Conservation (phyloP, 1,140 invertebrate species). For the Holotrichia oblita region DNA sequence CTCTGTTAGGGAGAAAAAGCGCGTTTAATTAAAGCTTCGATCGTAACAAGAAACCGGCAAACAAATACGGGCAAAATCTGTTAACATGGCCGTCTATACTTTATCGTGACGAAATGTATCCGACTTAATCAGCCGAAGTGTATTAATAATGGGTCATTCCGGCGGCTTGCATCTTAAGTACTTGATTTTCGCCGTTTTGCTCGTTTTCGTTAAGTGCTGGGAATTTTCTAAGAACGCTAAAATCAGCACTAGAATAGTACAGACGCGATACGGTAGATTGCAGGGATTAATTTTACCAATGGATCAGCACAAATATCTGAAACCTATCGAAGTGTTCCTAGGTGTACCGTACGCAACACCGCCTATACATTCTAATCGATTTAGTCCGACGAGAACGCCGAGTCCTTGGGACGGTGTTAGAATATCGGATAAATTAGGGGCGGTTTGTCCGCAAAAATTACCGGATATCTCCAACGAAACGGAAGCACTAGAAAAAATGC, state of each 20-base stretch:
- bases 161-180: slow-evolving; percentile 11
- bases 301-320: slow-evolving; percentile 76
- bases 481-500: slow-evolving; percentile 83
- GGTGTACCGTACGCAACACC: slow-evolving; percentile 95
- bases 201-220: slow-evolving; percentile 46
- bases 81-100: neutral
- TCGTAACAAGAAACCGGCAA: neutral
- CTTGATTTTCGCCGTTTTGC: slow-evolving; percentile 47
- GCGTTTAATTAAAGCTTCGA: neutral
- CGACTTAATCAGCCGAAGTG: neutral
- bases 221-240: slow-evolving; percentile 63
- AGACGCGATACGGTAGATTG: slow-evolving; percentile 82
- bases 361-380: slow-evolving; percentile 85
- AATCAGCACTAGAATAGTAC: slow-evolving; percentile 77
- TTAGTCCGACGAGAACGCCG: slow-evolving; percentile 89
- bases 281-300: slow-evolving; percentile 81
- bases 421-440: slow-evolving; percentile 80
- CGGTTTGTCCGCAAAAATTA: slow-evolving; percentile 90
- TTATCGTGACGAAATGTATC: slow-evolving; percentile 20
- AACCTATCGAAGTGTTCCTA: slow-evolving; percentile 86
- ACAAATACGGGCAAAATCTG: neutral
- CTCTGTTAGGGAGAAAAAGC: neutral
- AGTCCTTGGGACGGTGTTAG: slow-evolving; percentile 89
- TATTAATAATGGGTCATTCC: slow-evolving; percentile 31
- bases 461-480: slow-evolving; percentile 87